These are phyloP conservation scores for Panagrolaimus sp. DNA, from an alignment of 1,140 invertebrate species.

Conservation along the genomic window DNA sequence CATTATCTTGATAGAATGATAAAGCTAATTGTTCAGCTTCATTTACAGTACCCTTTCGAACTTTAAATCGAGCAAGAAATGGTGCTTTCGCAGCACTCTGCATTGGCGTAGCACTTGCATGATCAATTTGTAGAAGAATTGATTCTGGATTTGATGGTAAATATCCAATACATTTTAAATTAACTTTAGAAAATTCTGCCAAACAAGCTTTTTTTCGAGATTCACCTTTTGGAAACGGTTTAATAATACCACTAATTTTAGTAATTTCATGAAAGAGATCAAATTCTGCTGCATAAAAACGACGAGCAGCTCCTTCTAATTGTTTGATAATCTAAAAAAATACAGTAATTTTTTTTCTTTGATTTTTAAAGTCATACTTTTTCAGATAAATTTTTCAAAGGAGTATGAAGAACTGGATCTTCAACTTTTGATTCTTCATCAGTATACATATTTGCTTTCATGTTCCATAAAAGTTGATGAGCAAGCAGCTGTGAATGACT, in stretches of 20 bases:
- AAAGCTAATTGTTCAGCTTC: conserved; percentile 72
- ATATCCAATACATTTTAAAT: conserved; percentile 87
- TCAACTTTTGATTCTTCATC: conserved; percentile 89
- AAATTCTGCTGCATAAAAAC: conserved; percentile 94
- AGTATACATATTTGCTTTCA: conserved; percentile 94
- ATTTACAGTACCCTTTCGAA: conserved; percentile 81
- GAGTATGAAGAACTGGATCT: conserved; percentile 60
- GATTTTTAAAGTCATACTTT: conserved; percentile 34
- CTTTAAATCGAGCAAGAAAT: conserved; percentile 86
- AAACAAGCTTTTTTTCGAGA: conserved; percentile 83
- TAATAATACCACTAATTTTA: conserved; percentile 81
- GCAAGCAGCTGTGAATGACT: conserved; percentile 85
- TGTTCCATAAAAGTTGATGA: conserved; percentile 99
- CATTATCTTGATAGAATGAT: conserved; percentile 23
- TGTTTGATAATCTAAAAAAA: conserved; percentile 69
- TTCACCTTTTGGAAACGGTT: conserved; percentile 76
- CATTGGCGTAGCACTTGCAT: conserved; percentile 94
- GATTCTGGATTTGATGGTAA: conserved; percentile 97
- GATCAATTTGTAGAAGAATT: conserved; percentile 92
- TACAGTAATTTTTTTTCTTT: not conserved
- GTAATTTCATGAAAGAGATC: conserved; percentile 96
- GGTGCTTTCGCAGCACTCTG: conserved; percentile 99
- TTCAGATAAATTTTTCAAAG: conserved; percentile 47
- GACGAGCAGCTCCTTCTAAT: conserved; percentile 82
- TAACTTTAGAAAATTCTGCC: conserved; percentile 75